These are phyloP conservation scores for Rhabdomys pumilio DNA, from an alignment of 2,797 vertebrate species.

Conservation along the genomic window DNA sequence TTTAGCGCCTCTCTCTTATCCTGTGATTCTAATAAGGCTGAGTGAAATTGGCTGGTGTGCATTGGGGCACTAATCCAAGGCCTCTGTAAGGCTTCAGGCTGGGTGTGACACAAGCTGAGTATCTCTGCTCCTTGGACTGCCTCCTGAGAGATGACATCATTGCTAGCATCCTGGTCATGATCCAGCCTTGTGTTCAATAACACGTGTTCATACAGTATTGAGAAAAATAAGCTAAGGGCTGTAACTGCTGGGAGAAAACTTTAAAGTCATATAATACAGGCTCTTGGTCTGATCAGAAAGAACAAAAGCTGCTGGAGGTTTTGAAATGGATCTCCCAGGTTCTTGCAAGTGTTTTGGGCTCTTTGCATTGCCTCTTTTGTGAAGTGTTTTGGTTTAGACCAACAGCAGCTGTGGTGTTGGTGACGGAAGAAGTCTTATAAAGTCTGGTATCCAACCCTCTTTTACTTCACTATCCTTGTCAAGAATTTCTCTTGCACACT, in stretches of 20 bases:
- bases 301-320: neutral
- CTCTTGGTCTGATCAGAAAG: neutral
- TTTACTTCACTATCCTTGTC: conserved; percentile 35
- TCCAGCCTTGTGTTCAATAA: neutral
- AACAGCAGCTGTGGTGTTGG: neutral
- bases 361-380: neutral
- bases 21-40: neutral
- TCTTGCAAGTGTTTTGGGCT: neutral
- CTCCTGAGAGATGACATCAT: neutral
- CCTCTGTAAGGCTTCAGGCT: neutral
- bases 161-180: neutral
- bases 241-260: neutral
- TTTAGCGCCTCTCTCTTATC: conserved; percentile 39
- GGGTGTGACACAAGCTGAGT: neutral
- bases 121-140: neutral
- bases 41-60: neutral
- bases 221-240: conserved; percentile 34
- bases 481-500: conserved; percentile 36
- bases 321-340: neutral
- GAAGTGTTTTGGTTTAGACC: neutral
- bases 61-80: neutral
- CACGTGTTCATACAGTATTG: neutral
- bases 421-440: conserved; percentile 46
- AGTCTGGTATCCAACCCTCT: conserved; percentile 20
- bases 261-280: neutral